A percentile compares a stretch with the other conserved stretches of the same genome.
Conservation (phyloP, 2,888 invertebrate genomes). For the Macrosiphum euphorbiae region DNA sequence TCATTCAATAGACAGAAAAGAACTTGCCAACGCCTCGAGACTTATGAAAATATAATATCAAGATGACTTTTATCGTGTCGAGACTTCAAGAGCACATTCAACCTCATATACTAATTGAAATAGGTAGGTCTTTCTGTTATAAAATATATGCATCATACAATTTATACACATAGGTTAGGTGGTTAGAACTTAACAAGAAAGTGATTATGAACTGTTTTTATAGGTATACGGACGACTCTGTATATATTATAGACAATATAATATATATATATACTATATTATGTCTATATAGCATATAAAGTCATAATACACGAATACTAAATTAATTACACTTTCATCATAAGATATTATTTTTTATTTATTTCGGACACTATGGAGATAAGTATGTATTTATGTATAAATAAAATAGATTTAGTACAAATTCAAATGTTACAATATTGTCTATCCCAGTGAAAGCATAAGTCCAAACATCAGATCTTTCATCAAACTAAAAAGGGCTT, state of each 20-base stretch:
- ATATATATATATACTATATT: not conserved
- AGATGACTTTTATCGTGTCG: slow-evolving; percentile 12
- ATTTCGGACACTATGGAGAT: not conserved
- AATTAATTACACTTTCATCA: not conserved
- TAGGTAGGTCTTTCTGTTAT: not conserved
- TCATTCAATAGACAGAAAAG: slow-evolving; percentile 17
- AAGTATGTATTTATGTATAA: not conserved
- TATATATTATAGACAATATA: not conserved
- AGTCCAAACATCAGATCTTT: not conserved
- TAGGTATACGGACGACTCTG: not conserved
- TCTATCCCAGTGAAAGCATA: no score
- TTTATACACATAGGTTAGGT: not conserved
- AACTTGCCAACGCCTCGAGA: slow-evolving; percentile 1
- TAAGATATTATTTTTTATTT: not conserved
- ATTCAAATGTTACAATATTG: not conserved
- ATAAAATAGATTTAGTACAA: not conserved
- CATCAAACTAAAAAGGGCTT: not conserved
- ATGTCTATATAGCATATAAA: no score
- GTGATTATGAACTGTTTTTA: not conserved
- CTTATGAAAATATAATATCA: slow-evolving; percentile 13
- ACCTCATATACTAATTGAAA: slow-evolving; percentile 16
- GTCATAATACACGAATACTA: not conserved
- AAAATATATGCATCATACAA: not conserved
- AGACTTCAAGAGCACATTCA: not conserved
- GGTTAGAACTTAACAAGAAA: not conserved